phyloP scores from a whole-genome alignment of 2,797 vertebrate genomes.

The Lagorchestes hirsutus region DNA sequence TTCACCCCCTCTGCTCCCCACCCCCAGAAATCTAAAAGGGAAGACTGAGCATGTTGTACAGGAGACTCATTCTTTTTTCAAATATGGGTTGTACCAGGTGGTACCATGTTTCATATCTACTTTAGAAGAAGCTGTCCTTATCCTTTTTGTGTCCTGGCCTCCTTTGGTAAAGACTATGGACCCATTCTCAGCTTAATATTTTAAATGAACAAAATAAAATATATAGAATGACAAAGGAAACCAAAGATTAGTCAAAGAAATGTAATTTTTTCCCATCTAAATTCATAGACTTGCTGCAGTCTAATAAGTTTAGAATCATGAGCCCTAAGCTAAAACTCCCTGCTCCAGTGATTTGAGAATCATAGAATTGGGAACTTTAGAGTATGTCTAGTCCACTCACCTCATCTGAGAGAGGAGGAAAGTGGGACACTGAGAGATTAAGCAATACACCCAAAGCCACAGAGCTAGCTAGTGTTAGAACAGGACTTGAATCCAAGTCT shows the following conservation, averaged over 20 bases:
- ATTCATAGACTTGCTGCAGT: background rate
- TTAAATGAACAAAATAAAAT: slow-evolving; percentile 3
- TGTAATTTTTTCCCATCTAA: background rate
- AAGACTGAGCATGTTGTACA: background rate
- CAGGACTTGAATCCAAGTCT: background rate
- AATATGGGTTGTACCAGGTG: background rate
- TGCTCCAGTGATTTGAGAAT: background rate
- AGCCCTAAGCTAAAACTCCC: background rate
- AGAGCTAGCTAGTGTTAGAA: background rate
- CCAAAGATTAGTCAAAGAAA: background rate
- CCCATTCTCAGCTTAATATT: background rate
- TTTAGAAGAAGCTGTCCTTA: background rate
- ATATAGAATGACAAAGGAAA: background rate
- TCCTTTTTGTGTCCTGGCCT: background rate
- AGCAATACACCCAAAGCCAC: background rate
- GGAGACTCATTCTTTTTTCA: background rate
- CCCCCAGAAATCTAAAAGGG: background rate
- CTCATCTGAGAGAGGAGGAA: background rate
- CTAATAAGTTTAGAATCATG: background rate
- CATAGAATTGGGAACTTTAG: background rate
- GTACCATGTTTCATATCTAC: background rate
- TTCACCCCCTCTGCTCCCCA: background rate
- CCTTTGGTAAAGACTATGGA: too few relatives aligned
- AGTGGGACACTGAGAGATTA: background rate
- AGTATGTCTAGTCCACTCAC: background rate